These are phyloP conservation scores for Bucco capensis DNA, from an alignment of 2,113 vertebrate genomes.

Conservation along the genomic window DNA sequence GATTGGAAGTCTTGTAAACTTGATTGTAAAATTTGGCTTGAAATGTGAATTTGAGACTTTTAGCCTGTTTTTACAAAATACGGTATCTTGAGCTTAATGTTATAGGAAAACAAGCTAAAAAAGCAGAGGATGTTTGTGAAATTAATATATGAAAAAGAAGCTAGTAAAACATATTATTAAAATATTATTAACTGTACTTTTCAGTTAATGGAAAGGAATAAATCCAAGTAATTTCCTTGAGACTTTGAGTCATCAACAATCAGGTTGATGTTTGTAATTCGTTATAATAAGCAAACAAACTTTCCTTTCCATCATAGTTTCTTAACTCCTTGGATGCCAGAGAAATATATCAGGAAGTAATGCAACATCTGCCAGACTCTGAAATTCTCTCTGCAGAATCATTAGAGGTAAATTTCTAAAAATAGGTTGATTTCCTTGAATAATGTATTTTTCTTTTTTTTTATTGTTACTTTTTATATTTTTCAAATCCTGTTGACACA, in stretches of 20 bases:
- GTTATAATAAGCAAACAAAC: background rate
- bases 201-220: background rate
- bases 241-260: background rate
- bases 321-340: constrained; percentile 88
- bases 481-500: background rate
- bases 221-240: background rate
- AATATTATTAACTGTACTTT: background rate
- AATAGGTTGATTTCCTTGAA: background rate
- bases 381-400: constrained; percentile 78
- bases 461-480: background rate
- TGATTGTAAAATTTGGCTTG: background rate
- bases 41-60: background rate
- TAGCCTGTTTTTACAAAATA: background rate
- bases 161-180: background rate
- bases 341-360: constrained; percentile 90
- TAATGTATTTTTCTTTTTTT: background rate
- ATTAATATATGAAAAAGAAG: background rate
- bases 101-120: background rate
- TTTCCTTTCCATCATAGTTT: constrained; percentile 76
- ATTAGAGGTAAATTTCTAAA: constrained; percentile 78
- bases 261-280: background rate
- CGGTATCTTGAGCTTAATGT: rapidly evolving
- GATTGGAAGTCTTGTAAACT: background rate
- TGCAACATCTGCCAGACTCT: constrained; percentile 87
- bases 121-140: background rate